phyloP scores from a whole-genome alignment of 2,797 vertebrate genomes.

The Labeo calbasu region DNA sequence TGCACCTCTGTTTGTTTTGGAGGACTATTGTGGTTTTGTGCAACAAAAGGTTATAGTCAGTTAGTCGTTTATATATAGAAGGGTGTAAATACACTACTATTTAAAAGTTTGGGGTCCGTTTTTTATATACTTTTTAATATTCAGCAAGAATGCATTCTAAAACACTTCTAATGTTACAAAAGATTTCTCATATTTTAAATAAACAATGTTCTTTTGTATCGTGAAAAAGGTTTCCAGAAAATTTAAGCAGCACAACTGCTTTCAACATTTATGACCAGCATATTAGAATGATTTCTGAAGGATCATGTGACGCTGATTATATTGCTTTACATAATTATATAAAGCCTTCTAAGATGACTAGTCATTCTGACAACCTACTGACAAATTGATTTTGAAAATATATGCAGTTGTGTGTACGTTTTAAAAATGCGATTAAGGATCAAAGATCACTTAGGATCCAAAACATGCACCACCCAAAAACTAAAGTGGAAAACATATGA shows the following conservation, averaged over 20 bases:
- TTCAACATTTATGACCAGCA: not conserved
- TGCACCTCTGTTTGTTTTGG: not conserved
- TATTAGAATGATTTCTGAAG: not conserved
- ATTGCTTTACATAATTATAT: not conserved
- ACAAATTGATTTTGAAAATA: not conserved
- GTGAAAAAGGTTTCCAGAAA: too few relatives aligned
- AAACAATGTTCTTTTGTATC: too few relatives aligned
- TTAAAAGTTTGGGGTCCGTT: not conserved
- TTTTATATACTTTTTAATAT: too few relatives aligned
- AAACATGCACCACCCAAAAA: not conserved
- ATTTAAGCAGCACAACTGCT: too few relatives aligned
- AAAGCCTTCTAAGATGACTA: slow-evolving; percentile 1
- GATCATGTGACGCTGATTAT: not conserved
- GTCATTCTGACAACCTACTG: not conserved
- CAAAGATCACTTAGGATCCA: slow-evolving; percentile 10
- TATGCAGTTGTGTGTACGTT: not conserved
- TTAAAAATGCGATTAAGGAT: slow-evolving; percentile 9
- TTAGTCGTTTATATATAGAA: not conserved
- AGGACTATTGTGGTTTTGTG: slow-evolving; percentile 2
- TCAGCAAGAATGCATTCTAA: too few relatives aligned
- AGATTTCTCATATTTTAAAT: too few relatives aligned
- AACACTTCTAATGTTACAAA: too few relatives aligned
- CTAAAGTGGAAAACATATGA: not conserved
- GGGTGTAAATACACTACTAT: not conserved
- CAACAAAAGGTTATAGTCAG: not conserved